Evolutionary conservation across 1,140 invertebrate genomes (phyloP).

Genomic region (Odontomachus brunneus): DNA sequence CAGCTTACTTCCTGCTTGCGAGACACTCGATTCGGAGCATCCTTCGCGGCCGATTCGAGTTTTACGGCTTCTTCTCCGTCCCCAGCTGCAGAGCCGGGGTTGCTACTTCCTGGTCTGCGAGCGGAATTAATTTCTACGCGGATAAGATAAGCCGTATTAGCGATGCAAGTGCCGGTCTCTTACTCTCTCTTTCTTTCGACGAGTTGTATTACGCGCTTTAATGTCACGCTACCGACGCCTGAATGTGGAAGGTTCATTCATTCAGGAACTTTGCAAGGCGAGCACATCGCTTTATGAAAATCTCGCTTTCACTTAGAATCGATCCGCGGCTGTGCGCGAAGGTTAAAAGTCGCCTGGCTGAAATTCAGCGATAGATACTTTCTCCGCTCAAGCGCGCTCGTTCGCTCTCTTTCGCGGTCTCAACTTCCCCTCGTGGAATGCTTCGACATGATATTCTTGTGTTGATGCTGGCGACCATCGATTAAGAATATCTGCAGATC

Average conservation of each 20-base stretch:
- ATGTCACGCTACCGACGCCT: background rate
- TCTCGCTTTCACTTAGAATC: constrained; percentile 53
- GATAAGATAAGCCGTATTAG: background rate
- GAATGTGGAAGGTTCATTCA: constrained; percentile 21
- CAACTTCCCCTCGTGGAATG: too few relatives aligned
- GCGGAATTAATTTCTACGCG: background rate
- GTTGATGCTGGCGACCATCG: too few relatives aligned
- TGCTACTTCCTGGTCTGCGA: constrained; percentile 12
- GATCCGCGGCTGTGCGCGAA: constrained; percentile 40
- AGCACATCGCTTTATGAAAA: constrained; percentile 30
- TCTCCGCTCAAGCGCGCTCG: constrained; percentile 17
- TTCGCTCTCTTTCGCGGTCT: background rate
- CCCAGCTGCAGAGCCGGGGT: background rate
- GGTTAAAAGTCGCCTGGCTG: constrained; percentile 38
- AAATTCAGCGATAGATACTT: constrained; percentile 48
- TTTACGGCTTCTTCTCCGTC: background rate
- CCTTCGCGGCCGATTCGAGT: background rate
- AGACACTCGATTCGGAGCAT: too few relatives aligned
- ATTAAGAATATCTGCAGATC: too few relatives aligned
- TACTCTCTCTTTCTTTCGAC: background rate
- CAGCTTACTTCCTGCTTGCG: background rate
- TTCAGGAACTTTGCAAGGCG: background rate
- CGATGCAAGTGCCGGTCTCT: background rate
- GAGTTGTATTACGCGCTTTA: background rate
- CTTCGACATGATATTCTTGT: too few relatives aligned